Percentiles rank a stretch among this genome's conserved stretches.
phyloP scores from a whole-genome alignment of 2,113 vertebrate genomes.

The Pterocles burchelli region DNA sequence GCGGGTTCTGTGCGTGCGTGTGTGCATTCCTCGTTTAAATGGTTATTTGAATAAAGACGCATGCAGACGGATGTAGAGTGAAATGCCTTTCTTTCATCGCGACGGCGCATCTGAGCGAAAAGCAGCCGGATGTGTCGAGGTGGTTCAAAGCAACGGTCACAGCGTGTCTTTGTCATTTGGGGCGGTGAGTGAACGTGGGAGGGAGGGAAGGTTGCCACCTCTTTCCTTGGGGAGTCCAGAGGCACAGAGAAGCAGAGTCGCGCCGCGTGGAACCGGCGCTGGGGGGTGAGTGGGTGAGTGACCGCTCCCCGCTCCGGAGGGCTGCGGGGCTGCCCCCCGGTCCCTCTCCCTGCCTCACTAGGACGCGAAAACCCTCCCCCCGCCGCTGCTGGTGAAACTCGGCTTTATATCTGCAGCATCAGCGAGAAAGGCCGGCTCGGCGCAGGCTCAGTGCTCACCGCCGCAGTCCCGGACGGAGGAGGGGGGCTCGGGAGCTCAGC shows the following conservation, averaged over 20 bases:
- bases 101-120: background rate
- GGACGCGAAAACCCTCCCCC: constrained; percentile 8
- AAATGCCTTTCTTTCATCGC: background rate
- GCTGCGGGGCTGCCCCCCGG: background rate
- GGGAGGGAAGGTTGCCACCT: constrained; percentile 24
- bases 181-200: background rate
- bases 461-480: constrained; percentile 77
- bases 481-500: constrained; percentile 50
- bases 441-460: constrained; percentile 77
- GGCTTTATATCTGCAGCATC: constrained; percentile 79
- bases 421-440: constrained; percentile 73
- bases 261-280: background rate
- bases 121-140: background rate
- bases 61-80: background rate
- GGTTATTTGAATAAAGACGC: background rate
- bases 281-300: background rate
- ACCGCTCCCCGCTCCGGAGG: background rate
- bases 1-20: background rate
- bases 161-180: background rate
- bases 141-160: constrained; percentile 31
- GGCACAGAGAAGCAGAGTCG: background rate
- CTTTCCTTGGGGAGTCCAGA: background rate
- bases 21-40: background rate
- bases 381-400: background rate
- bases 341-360: background rate